phyloP scores from a whole-genome alignment of 2,113 vertebrate genomes.

The Eclectus roratus region DNA sequence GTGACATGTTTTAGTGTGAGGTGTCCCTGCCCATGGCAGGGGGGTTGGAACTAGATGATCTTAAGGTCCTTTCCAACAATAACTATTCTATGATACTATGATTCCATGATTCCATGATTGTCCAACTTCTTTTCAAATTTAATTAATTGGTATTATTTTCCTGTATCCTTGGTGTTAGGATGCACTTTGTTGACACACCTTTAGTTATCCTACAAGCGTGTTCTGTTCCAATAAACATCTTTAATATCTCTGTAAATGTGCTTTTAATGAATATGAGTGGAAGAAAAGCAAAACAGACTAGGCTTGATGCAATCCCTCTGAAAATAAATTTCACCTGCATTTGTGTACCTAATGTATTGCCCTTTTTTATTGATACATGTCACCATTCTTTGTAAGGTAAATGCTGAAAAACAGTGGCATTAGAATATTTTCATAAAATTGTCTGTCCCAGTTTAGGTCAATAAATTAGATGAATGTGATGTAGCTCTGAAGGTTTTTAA shows the following conservation, averaged over 20 bases:
- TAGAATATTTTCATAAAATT: background rate
- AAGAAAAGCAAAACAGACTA: background rate
- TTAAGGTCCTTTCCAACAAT: too few species aligned
- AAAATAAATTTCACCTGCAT: background rate
- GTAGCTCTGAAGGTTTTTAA: background rate
- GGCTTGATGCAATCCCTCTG: background rate
- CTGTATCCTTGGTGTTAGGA: accelerated
- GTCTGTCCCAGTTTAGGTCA: background rate
- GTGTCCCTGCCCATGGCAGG: too few species aligned
- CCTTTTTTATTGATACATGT: background rate
- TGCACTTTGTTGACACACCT: background rate
- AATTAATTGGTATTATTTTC: background rate
- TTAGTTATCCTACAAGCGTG: background rate
- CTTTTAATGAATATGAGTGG: background rate
- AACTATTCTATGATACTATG: too few species aligned
- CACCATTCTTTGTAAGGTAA: background rate
- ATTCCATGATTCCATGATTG: background rate
- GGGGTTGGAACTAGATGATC: too few species aligned
- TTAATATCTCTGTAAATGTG: background rate
- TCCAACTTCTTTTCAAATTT: background rate
- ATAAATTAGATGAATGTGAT: background rate
- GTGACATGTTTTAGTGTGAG: too few species aligned
- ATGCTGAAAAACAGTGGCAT: background rate
- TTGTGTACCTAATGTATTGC: background rate
- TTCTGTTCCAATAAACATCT: background rate